Evolutionary conservation across 2,888 invertebrate genomes (phyloP), one percentile per base, ranked within the genome.

Genomic region (Cheilosia pagana): DNA sequence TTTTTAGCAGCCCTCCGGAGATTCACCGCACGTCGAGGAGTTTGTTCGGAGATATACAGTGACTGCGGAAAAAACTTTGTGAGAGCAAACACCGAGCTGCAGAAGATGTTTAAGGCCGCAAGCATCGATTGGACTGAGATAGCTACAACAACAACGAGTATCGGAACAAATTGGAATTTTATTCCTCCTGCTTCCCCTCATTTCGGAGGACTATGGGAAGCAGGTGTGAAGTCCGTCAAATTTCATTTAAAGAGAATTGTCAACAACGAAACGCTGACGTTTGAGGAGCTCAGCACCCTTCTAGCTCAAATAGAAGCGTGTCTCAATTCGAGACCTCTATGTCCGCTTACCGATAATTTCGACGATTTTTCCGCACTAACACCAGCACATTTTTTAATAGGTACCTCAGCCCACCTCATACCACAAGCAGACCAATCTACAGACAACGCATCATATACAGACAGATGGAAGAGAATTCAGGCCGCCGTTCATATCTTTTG

Each of bases 201-300:
- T 62, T 88, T 88, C 63, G 89, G 89, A 12, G 89, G 89, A 7
- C 35, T 89, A 2, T 89, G 88, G 88, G 90, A 90, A 75, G 87
- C 88, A 5, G 88, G 86, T 6, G 88, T 90, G 4, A 88, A 89
- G 67, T 87, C 87, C 0, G 81, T 88, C 6, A 90, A 90, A 78
- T 82, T 77, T 60, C 89, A 89, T 68, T 67, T 90, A 7, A 78
- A 85, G 25, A 65, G 88, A 21, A 75, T 88, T 5, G 55, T 88
- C 12, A 88, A 88, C 5, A 74, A 87, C 10, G 25, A 60, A n/a
- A 81, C 63, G 14, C 70, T 89, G 14, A 88, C 88, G 0, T 88
- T 82, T 28, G 88, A 89, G 77, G 88, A 90, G 70, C 79, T 89
- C 31, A 43, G 68, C 25, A 90, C 89, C 1, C 23, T 89, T 1